Evolutionary conservation across 2,888 invertebrate species (phyloP).

Genomic region (Bhutanitis thaidina): DNA sequence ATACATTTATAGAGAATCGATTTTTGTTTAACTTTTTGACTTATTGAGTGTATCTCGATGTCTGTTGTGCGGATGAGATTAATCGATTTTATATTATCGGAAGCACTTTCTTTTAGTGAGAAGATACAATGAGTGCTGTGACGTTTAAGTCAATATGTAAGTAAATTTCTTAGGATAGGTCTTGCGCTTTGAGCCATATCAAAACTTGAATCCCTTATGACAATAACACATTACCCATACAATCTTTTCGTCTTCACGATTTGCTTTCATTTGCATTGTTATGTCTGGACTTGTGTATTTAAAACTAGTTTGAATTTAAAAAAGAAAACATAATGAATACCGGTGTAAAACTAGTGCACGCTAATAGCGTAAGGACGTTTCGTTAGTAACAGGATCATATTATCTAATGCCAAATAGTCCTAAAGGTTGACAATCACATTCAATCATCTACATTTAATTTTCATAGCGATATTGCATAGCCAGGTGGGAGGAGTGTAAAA

Average conservation of each 20-base stretch:
- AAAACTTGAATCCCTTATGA: conserved; percentile 52
- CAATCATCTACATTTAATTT: no score
- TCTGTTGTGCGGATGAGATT: background rate
- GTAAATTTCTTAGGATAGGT: conserved; percentile 55
- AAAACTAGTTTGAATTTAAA: background rate
- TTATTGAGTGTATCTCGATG: conserved; percentile 36
- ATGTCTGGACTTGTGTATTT: background rate
- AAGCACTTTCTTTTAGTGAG: conserved; percentile 36
- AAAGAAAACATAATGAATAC: no score
- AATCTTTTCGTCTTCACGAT: conserved; percentile 33
- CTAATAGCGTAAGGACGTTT: no score
- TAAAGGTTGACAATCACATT: no score
- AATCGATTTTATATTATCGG: conserved; percentile 10
- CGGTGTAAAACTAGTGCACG: no score
- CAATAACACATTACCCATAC: conserved; percentile 48
- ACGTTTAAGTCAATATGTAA: conserved; percentile 74
- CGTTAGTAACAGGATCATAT: no score
- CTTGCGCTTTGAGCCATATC: conserved; percentile 56
- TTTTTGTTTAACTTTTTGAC: conserved; percentile 47
- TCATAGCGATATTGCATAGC: no score
- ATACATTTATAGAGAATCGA: conserved; percentile 29
- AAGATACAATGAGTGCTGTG: conserved; percentile 71
- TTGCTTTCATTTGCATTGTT: conserved; percentile 9
- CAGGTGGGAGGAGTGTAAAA: no score
- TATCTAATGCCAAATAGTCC: no score